These are phyloP conservation scores for Calypte anna DNA, from an alignment of 2,113 vertebrate genomes.

Conservation along the genomic window DNA sequence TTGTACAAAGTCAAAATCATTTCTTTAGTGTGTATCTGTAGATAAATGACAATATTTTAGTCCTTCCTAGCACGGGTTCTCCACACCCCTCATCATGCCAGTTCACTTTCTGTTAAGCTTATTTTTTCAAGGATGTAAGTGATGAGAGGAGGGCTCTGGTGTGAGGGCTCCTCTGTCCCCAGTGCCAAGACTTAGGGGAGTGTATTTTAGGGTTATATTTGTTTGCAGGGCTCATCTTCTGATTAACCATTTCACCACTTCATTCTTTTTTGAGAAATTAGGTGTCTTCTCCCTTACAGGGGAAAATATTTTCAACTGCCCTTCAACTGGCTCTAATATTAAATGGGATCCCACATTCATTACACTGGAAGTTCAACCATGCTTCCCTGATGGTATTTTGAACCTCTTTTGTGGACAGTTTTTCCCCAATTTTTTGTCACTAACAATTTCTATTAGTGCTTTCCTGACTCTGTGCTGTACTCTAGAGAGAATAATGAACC, in stretches of 20 bases:
- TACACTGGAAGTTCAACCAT: not conserved
- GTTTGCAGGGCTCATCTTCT: not conserved
- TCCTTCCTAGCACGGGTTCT: not conserved
- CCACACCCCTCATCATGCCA: rapidly evolving
- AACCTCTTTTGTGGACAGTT: not conserved
- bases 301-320: not conserved
- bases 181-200: no score
- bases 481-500: rapidly evolving
- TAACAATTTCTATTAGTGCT: not conserved
- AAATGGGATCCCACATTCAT: not conserved
- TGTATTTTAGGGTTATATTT: no score
- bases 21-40: not conserved
- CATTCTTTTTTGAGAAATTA: not conserved
- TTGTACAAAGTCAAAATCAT: rapidly evolving
- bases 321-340: not conserved
- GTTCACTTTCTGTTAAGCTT: not conserved
- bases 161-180: not conserved
- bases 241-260: not conserved
- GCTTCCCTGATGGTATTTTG: rapidly evolving
- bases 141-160: not conserved
- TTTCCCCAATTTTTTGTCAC: not conserved
- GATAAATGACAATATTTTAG: not conserved
- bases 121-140: rapidly evolving
- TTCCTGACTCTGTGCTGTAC: rapidly evolving
- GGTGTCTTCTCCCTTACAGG: rapidly evolving